These are phyloP conservation scores for Drosophila neutralis DNA, from an alignment of 2,888 invertebrate genomes.

Conservation along the genomic window DNA sequence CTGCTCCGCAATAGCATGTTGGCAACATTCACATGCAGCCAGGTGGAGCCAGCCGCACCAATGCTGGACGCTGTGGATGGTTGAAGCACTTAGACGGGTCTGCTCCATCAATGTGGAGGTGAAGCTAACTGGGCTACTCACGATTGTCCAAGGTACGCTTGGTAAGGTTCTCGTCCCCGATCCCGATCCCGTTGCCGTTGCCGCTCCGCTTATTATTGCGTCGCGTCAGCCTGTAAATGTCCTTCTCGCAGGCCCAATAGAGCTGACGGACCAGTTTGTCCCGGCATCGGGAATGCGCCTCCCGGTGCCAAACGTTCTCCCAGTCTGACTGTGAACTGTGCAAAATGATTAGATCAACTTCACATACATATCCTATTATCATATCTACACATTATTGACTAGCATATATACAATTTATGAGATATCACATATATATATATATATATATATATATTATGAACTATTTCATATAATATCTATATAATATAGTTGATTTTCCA, in stretches of 20 bases:
- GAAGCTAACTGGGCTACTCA: slow-evolving; percentile 28
- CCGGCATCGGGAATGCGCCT: slow-evolving; percentile 87
- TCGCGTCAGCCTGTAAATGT: slow-evolving; percentile 86
- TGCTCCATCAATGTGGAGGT: neutral
- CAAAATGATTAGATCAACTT: neutral
- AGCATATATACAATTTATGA: neutral
- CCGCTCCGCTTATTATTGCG: slow-evolving; percentile 82
- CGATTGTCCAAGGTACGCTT: slow-evolving; percentile 54
- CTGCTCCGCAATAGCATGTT: slow-evolving; percentile 80
- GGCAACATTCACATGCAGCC: slow-evolving; percentile 83
- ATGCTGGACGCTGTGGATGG: neutral
- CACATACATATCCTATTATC: neutral
- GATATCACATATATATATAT: too few species aligned
- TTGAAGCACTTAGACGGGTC: neutral
- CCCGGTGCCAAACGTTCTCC: slow-evolving; percentile 87
- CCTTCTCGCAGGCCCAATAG: slow-evolving; percentile 88
- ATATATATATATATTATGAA: neutral
- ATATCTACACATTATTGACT: neutral
- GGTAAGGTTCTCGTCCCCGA: slow-evolving; percentile 36
- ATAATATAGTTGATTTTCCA: neutral
- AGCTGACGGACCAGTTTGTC: slow-evolving; percentile 86
- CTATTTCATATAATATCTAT: neutral
- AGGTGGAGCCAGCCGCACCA: slow-evolving; percentile 76
- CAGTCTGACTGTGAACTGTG: slow-evolving; percentile 86
- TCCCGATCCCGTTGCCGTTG: slow-evolving; percentile 30